These are phyloP conservation scores for Eupristina koningsbergeri DNA, from an alignment of 1,140 invertebrate genomes.

Conservation along the genomic window DNA sequence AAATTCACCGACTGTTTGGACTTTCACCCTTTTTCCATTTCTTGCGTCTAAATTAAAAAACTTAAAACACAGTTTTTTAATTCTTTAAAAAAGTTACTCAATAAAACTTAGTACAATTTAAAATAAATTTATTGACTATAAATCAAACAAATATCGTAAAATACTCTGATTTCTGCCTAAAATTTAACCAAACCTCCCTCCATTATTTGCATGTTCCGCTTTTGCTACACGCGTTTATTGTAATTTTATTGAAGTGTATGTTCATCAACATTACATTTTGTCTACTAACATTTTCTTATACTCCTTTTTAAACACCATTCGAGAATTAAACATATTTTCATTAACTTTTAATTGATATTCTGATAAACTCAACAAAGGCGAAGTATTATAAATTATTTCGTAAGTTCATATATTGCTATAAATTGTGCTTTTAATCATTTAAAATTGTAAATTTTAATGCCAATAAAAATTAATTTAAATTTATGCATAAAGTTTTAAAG, in stretches of 20 bases:
- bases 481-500: no score
- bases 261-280: conserved; percentile 26
- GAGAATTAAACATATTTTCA: no score
- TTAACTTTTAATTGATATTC: conserved; percentile 4
- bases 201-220: conserved; percentile 64
- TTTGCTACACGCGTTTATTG: conserved; percentile 60
- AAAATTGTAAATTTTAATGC: no score
- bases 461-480: no score
- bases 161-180: conserved; percentile 48
- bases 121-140: conserved; percentile 60
- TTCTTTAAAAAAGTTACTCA: not conserved
- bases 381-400: no score
- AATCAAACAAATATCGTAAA: not conserved
- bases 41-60: not conserved
- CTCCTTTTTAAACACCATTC: not conserved
- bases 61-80: not conserved
- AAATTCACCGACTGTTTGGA: not conserved
- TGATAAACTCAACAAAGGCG: no score
- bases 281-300: conserved; percentile 40
- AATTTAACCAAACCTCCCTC: conserved; percentile 59
- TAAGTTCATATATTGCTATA: no score
- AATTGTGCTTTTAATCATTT: no score
- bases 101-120: conserved; percentile 18
- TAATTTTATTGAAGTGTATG: conserved; percentile 57
- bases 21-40: not conserved